Base-by-base conservation (phyloP, 1,140 invertebrate genomes). In the Samia ricini region DNA sequence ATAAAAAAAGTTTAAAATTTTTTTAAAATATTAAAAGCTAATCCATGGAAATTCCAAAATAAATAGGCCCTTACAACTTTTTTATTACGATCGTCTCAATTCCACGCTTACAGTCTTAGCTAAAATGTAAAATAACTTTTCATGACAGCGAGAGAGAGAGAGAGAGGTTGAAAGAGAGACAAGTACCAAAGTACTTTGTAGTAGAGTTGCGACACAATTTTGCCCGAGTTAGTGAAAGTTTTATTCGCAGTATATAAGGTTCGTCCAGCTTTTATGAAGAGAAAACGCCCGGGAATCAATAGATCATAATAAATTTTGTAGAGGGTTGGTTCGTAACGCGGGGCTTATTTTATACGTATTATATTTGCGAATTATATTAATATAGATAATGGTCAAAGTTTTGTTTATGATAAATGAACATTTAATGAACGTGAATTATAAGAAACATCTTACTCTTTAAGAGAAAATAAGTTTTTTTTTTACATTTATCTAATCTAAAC, bases 91-190 rank as follows among this genome's bases (percentile, higher is more conserved):
- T 29, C 26, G 26, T 29, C 26, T 56, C 55, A 56, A 26, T 56
- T 24, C 23, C 55, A n/a, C 15, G 57, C 61, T 63, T 76, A 79
- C 74, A 74, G 71, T 78, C 77, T 79, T 80, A 77, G 68, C 66
- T 26, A 66, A 71, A 73, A 75, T 73, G 74, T 77, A 79, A 83
- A 80, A 79, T 72, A 77, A 83, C 64, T 76, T 80, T 77, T 71
- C 56, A 63, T 61, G 66, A 63, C 55, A 60, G 61, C 7, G 4
- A 51, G n/a, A 51, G 33, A 49, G 29, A n/a, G 12, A 6, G 4
- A 51, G n/a, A 51, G 33, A 49, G 29, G 8, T 5, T 7, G n/a
- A 51, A 29, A 49, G 29, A n/a, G 12, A 6, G 56, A n/a, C 72
- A 52, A 8, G 55, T 56, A 56, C 24, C 23, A 2, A 29, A 10